Conservation (phyloP, 2,113 vertebrate species). For the Ariopsis seemanni region DNA sequence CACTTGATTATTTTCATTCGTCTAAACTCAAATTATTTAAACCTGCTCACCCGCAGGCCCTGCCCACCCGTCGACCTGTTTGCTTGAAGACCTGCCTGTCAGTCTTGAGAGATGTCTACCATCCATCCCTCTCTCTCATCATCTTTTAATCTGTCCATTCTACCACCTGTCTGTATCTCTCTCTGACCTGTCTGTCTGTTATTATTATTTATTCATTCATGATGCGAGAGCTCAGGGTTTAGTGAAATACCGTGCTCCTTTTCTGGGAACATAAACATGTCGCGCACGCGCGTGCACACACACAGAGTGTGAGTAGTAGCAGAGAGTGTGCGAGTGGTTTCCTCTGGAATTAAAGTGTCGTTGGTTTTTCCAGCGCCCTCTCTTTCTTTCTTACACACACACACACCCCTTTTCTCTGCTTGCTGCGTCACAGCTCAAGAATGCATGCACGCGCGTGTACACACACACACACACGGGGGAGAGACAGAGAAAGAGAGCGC, state of each 20-base stretch:
- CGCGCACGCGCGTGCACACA: not conserved
- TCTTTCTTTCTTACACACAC: not conserved
- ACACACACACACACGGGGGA: not conserved
- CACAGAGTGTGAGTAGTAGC: not conserved
- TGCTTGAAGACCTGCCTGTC: too few relatives aligned
- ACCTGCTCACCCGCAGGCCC: not conserved
- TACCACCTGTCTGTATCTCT: not conserved
- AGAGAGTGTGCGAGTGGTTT: slow-evolving; percentile 14
- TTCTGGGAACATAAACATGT: not conserved
- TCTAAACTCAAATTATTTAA: not conserved
- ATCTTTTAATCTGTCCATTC: not conserved
- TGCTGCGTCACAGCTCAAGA: slow-evolving; percentile 66
- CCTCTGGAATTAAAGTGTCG: slow-evolving; percentile 25
- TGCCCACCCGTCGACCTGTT: too few relatives aligned
- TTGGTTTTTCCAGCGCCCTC: slow-evolving; percentile 21
- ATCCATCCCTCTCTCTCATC: too few relatives aligned
- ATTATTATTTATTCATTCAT: not conserved
- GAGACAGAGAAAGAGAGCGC: not conserved
- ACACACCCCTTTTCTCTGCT: slow-evolving; percentile 52
- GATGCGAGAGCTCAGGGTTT: not conserved
- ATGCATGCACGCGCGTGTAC: slow-evolving; percentile 53
- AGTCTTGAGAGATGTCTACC: too few relatives aligned
- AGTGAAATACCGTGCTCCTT: not conserved
- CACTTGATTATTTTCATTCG: not conserved
- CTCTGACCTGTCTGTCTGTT: not conserved